These are phyloP conservation scores for Alentia gelatinosa DNA, from an alignment of 2,888 invertebrate species.

Conservation along the genomic window DNA sequence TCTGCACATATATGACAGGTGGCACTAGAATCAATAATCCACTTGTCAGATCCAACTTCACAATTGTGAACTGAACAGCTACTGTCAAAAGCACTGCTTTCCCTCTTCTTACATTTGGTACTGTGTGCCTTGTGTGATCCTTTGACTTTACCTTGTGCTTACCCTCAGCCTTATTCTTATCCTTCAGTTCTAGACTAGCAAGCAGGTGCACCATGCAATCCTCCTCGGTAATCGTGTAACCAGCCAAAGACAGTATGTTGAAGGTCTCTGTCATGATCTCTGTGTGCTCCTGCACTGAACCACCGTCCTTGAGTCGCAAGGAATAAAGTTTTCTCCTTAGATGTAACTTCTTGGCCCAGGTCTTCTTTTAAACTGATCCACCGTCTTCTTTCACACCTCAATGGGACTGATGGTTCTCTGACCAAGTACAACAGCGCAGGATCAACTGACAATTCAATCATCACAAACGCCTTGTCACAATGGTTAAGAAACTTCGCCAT, in stretches of 20 bases:
- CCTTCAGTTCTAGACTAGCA: neutral
- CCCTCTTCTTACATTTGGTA: neutral
- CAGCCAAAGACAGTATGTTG: neutral
- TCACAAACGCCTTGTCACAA: slow-evolving; percentile 39
- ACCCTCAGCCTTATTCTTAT: neutral
- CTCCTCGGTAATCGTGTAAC: slow-evolving; percentile 5
- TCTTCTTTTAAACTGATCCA: too few relatives aligned
- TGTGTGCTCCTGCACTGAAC: slow-evolving; percentile 24
- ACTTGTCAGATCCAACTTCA: neutral
- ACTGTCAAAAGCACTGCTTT: neutral
- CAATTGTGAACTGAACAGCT: slow-evolving; percentile 8
- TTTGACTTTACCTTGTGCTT: neutral
- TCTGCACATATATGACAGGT: slow-evolving; percentile 45
- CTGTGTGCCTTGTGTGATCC: neutral
- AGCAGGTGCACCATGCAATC: slow-evolving; percentile 2
- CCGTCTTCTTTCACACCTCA: too few relatives aligned
- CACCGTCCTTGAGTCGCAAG: slow-evolving; percentile 1
- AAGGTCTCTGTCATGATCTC: slow-evolving; percentile 32
- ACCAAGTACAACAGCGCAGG: slow-evolving; percentile 43
- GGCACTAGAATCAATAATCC: slow-evolving; percentile 55
- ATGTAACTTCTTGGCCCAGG: too few relatives aligned
- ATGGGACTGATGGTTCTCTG: slow-evolving; percentile 42
- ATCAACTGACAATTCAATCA: slow-evolving; percentile 29
- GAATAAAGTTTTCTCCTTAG: neutral
- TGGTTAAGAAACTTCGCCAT: neutral